Conservation (phyloP, 2,113 vertebrate genomes). For the Ophthalmolycus amberensis region DNA sequence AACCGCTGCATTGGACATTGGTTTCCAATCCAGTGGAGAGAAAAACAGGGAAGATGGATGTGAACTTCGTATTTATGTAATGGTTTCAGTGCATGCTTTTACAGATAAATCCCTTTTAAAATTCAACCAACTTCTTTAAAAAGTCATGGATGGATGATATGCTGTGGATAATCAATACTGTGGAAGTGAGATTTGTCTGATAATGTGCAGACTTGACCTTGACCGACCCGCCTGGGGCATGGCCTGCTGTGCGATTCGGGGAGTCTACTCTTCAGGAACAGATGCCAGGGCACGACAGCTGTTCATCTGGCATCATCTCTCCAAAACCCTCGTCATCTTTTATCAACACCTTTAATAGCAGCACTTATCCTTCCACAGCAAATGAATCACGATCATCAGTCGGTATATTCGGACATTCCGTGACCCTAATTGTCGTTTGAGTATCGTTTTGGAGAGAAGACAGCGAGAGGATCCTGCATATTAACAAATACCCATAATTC, state of each 20-base stretch:
- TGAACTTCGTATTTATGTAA: neutral
- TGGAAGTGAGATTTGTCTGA: conserved; percentile 29
- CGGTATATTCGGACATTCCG: neutral
- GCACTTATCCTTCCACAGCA: neutral
- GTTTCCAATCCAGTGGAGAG: conserved; percentile 15
- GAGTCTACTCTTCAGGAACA: conserved; percentile 73
- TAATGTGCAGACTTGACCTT: conserved; percentile 69
- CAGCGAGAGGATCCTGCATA: neutral
- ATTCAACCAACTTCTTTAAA: neutral
- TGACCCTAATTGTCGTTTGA: neutral
- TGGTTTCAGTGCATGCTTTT: neutral
- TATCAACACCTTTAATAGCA: conserved; percentile 1
- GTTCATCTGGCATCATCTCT: conserved; percentile 67
- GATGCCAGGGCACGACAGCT: conserved; percentile 77
- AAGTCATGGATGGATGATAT: neutral
- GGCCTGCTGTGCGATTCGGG: conserved; percentile 69
- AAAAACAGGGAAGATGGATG: neutral
- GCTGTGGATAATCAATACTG: neutral
- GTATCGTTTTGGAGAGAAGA: neutral
- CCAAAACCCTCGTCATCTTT: neutral
- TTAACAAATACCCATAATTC: neutral
- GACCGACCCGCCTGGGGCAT: conserved; percentile 71
- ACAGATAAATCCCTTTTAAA: neutral
- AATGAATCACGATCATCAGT: neutral
- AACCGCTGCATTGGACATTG: conserved; percentile 11